phyloP scores from a whole-genome alignment of 37 sponge, comb jelly and placozoan genomes.

The Haliclona indistincta region DNA sequence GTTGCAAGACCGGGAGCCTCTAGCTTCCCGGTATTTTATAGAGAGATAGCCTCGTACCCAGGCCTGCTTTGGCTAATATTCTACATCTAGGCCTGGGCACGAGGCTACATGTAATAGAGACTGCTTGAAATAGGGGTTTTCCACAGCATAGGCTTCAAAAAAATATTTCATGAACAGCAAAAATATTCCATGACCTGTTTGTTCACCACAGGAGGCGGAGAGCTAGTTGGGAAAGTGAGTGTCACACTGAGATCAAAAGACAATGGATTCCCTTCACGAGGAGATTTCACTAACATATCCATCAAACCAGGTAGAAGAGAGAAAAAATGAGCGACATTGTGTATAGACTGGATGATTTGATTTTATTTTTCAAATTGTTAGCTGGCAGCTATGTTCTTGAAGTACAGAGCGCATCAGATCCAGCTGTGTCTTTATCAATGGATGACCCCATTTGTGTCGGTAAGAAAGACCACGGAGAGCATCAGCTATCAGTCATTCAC shows the following conservation, averaged over 20 bases:
- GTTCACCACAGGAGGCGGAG: conserved; percentile 26
- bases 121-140: too few relatives aligned
- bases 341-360: neutral
- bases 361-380: conserved; percentile 7
- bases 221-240: conserved; percentile 35
- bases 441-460: conserved; percentile 53
- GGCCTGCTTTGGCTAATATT: too few relatives aligned
- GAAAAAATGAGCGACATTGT: conserved; percentile 12
- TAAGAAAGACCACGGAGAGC: conserved; percentile 16
- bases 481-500: conserved; percentile 11
- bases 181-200: neutral
- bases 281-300: conserved; percentile 52
- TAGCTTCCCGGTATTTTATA: too few relatives aligned
- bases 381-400: conserved; percentile 71
- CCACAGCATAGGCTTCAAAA: too few relatives aligned
- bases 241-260: conserved; percentile 35
- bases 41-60: too few relatives aligned
- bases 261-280: conserved; percentile 58
- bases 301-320: conserved; percentile 52
- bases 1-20: too few relatives aligned
- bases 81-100: too few relatives aligned
- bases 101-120: too few relatives aligned
- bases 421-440: conserved; percentile 23
- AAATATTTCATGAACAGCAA: too few relatives aligned
- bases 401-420: conserved; percentile 47